Base-by-base conservation (phyloP, 1,140 invertebrate genomes). In the Colletes gigas region DNA sequence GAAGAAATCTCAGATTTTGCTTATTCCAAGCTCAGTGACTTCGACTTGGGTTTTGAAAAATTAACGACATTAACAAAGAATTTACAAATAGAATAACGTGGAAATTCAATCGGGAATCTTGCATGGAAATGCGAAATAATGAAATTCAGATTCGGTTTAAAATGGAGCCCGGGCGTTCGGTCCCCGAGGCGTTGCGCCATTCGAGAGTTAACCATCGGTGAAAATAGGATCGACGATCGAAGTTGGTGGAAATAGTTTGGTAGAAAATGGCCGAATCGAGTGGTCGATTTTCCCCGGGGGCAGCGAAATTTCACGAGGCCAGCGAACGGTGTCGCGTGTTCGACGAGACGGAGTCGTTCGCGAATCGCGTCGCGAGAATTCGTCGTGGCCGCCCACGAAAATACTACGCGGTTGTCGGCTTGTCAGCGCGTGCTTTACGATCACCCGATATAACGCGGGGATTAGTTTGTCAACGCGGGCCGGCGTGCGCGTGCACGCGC, bases 401-500 rank as follows among this genome's bases (percentile, higher is more conserved):
- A 87, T 87, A 82, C 84, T 88, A 87, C 71, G 78, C 85, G 87
- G 90, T 86, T 86, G 87, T 65, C 82, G 75, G 71, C 83, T 89
- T 90, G 91, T 89, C 90, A 90, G 82, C 88, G 88, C 70, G 66
- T 89, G 89, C 86, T 92, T 91, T 91, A 91, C 89, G 88, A 91
- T 90, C 89, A 90, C 88, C 88, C 85, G 88, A 88, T 88, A 90
- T 88, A 88, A 78, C 88, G 82, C 81, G 86, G 88, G 91, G 90
- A 92, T 93, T 93, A 92, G 90, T 92, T 92, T 92, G 92, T 92
- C 92, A 92, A 91, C 90, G 90, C 89, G 87, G 79, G 87, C 84
- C 86, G 69, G 81, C 84, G 79, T 77, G 83, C 77, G 82, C 87
- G 82, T 72, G 67, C 52, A 62, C 60, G 54, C 67, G 81, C 85